These are phyloP conservation scores for Rhinoptilus africanus DNA, from an alignment of 2,113 vertebrate genomes.

Conservation along the genomic window DNA sequence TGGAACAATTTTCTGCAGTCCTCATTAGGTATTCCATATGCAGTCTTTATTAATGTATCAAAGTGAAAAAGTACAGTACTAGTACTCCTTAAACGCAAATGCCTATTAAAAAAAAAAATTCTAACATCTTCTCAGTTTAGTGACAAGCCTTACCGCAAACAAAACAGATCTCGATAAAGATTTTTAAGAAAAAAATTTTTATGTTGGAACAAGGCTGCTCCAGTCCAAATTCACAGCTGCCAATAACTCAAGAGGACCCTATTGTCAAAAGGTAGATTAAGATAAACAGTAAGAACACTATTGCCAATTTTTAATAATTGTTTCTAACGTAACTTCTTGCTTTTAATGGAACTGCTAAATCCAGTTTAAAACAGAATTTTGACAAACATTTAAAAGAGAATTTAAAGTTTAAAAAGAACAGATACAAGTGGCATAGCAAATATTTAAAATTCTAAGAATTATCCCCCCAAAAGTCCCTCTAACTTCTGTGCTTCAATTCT, in stretches of 20 bases:
- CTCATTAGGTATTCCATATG: background rate
- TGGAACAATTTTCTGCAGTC: background rate
- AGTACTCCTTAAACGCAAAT: background rate
- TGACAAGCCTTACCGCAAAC: background rate
- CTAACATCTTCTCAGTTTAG: background rate
- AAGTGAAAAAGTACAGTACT: background rate
- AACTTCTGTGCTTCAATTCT: background rate
- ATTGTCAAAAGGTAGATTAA: background rate
- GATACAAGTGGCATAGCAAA: background rate
- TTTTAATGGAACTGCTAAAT: background rate
- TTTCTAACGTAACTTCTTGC: background rate
- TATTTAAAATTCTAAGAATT: background rate
- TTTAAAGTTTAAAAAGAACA: background rate
- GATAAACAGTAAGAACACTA: background rate
- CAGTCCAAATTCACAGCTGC: background rate
- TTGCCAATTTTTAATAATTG: background rate
- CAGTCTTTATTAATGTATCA: background rate
- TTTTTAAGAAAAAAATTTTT: background rate
- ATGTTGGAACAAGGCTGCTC: background rate
- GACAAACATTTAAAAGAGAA: background rate
- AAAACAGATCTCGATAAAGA: background rate
- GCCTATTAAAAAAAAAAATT: background rate
- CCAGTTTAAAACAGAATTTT: background rate
- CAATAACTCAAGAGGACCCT: background rate
- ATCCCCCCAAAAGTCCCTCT: background rate